Percentiles rank a stretch among this genome's conserved stretches.
phyloP scores from a whole-genome alignment of 35 echinoderm and acorn worm genomes.

The Holothuria glaberrima region DNA sequence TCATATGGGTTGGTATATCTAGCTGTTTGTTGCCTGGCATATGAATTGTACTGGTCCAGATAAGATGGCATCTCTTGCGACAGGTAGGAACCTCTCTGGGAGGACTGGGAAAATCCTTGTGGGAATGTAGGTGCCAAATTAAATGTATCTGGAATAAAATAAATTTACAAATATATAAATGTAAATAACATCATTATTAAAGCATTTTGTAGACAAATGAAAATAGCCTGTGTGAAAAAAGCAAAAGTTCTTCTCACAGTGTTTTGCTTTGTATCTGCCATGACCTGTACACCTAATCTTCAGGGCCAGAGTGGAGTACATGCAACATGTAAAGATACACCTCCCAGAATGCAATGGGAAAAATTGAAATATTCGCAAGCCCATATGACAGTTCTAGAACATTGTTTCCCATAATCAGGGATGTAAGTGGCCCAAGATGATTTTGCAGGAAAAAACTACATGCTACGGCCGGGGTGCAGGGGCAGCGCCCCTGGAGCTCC shows the following conservation, averaged over 20 bases:
- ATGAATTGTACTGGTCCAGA: conserved; percentile 39
- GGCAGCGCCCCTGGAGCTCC: too few species aligned
- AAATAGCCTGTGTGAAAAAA: neutral
- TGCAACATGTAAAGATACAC: too few species aligned
- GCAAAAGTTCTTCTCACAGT: neutral
- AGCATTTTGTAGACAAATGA: too few species aligned
- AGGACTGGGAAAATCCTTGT: conserved; percentile 56
- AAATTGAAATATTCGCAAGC: too few species aligned
- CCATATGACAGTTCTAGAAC: too few species aligned
- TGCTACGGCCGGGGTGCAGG: too few species aligned
- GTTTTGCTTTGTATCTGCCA: neutral
- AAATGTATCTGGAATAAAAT: conserved; percentile 42
- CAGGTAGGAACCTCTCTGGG: conserved; percentile 38
- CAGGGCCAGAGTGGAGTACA: too few species aligned
- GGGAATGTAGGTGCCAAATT: conserved; percentile 66
- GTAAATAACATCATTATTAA: neutral
- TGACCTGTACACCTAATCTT: too few species aligned
- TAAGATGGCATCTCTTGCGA: conserved; percentile 22
- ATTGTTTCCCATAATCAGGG: too few species aligned
- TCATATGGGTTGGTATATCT: conserved; percentile 26
- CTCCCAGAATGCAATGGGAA: too few species aligned
- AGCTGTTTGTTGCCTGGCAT: conserved; percentile 29
- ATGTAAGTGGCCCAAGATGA: too few species aligned
- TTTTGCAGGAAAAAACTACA: too few species aligned
- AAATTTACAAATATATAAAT: neutral